Conservation (phyloP, 2,888 invertebrate genomes). For the Piscicola geometra region DNA sequence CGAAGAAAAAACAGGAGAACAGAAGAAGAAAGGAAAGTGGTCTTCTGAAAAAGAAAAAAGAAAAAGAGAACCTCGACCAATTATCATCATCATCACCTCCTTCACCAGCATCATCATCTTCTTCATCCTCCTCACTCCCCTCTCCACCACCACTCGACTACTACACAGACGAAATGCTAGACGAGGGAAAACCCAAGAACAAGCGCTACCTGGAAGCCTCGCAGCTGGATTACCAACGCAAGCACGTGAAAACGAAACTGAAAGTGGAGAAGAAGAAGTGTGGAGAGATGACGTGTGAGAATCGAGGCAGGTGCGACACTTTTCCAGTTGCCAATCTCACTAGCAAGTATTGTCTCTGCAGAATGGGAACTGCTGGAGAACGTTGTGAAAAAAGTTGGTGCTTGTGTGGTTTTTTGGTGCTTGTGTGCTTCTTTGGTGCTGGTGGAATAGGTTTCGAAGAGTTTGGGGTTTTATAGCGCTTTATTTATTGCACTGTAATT, state of each 20-base stretch:
- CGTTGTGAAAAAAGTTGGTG: slow-evolving; percentile 71
- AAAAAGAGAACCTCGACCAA: background rate
- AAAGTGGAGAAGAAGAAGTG: background rate
- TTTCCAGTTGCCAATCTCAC: background rate
- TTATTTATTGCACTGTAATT: no score
- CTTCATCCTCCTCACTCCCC: no score
- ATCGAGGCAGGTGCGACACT: slow-evolving; percentile 14
- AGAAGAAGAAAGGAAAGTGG: no score
- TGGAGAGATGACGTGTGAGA: background rate
- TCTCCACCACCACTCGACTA: no score
- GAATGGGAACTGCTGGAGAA: slow-evolving; percentile 81
- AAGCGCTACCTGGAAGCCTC: background rate
- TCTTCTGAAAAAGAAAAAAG: slow-evolving; percentile 11
- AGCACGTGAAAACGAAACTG: background rate
- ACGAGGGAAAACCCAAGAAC: background rate
- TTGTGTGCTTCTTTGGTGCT: no score
- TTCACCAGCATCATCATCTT: no score
- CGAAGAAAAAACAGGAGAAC: background rate
- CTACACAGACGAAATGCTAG: background rate
- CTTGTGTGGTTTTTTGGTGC: no score
- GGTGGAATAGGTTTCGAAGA: no score
- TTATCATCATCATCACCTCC: background rate
- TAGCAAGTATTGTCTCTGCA: slow-evolving; percentile 68
- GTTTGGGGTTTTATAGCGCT: no score
- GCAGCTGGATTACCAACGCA: background rate